Evolutionary conservation across 2,797 vertebrate species (phyloP), one percentile per base, ranked within the genome.

Genomic region (Phataginus tricuspis): DNA sequence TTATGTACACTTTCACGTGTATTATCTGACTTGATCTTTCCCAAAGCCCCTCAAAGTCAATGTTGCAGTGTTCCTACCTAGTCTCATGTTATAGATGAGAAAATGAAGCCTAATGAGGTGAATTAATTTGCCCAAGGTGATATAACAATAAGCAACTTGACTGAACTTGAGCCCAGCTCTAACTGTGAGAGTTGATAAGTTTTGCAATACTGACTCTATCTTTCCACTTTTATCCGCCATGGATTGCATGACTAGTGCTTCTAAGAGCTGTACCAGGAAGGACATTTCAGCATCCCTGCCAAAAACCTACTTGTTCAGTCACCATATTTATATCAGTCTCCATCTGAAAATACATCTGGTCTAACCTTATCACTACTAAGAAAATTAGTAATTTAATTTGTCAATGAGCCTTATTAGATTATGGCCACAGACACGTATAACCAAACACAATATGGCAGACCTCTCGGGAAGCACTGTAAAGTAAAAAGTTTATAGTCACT

Each of bases 381-480:
- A 72, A 88, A 49, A 94, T 53, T 29, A 49, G 21, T 87, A 74
- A 94, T 75, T 82, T 94, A 45, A 55, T 94, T 91, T 49, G 8
- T 83, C 51, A 53, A 51, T 23, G 34, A 64, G 0, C 11, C 51
- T 86, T 93, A 55, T 90, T 84, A 75, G 86, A 42, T 90, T 75
- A 68, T 71, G 77, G 4, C 11, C 16, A 21, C 23, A 84, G 57
- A 79, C 31, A 19, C 12, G 39, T 23, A 55, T 86, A 72, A 72
- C 37, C 59, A 80, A 83, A 49, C 84, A 74, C 31, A 96, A 86
- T 21, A n/a, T 15, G 49, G 53, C 21, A 64, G 53, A 77, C 68
- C 68, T 66, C 79, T 82, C 27, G 61, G 51, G 49, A 90, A 90
- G 75, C 71, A 64, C 21, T 75, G 13, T 45, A 90, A 86, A 69